A percentile compares a stretch with the other conserved stretches of the same genome.
These are phyloP conservation scores for Nasua narica DNA, from an alignment of 2,797 vertebrate genomes.

Conservation along the genomic window DNA sequence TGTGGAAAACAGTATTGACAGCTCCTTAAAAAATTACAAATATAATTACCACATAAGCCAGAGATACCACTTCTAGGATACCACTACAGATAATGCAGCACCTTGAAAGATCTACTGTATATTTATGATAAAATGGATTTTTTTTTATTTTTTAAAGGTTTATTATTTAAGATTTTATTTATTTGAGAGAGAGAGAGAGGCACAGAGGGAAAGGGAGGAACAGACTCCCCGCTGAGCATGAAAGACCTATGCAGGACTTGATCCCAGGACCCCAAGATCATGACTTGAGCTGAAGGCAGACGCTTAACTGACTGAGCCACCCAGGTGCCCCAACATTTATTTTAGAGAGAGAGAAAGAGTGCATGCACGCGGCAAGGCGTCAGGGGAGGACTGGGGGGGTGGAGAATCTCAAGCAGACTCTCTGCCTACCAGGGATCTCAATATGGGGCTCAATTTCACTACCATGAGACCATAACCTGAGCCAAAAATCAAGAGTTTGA, in stretches of 20 bases:
- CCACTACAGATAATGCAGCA: neutral
- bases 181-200: too few species aligned
- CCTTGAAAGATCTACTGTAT: neutral
- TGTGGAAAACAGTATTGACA: neutral
- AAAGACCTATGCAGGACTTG: fast-evolving
- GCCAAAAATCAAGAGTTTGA: too few species aligned
- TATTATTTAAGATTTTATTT: neutral
- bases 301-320: too few species aligned
- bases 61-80: neutral
- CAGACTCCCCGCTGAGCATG: too few species aligned
- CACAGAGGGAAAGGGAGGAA: too few species aligned
- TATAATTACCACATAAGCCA: neutral
- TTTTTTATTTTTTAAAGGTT: neutral
- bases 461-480: too few species aligned
- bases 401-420: neutral
- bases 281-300: too few species aligned
- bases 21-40: neutral
- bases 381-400: fast-evolving
- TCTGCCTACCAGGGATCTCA: neutral
- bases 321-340: too few species aligned
- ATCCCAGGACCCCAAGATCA: too few species aligned
- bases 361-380: too few species aligned
- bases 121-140: neutral
- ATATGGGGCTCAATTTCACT: neutral
- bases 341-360: too few species aligned